Percentiles rank a stretch among this genome's conserved stretches.
phyloP scores from a whole-genome alignment of 2,113 vertebrate genomes.

The Barbus barbus region DNA sequence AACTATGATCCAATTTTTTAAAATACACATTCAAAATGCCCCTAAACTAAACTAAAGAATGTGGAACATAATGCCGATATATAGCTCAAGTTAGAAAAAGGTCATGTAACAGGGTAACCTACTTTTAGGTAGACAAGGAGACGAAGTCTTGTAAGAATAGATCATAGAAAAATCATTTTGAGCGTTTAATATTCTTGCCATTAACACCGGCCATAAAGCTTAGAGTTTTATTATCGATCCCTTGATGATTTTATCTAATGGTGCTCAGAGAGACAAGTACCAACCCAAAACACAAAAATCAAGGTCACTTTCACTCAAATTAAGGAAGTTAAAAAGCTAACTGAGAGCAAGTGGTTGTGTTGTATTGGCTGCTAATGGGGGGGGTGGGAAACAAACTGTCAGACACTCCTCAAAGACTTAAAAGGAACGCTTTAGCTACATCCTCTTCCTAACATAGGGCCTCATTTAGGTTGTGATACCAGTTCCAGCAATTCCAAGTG shows the following conservation, averaged over 20 bases:
- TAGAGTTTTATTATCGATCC: neutral
- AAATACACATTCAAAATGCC: constrained; percentile 36
- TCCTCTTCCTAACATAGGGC: neutral
- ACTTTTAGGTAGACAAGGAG: constrained; percentile 54
- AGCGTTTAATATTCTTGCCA: neutral
- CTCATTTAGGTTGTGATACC: neutral
- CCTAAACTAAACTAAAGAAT: constrained; percentile 38
- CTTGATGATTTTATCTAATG: neutral
- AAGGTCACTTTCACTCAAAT: constrained; percentile 4
- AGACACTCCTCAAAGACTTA: neutral
- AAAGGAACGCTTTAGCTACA: neutral
- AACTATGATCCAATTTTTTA: constrained; percentile 39
- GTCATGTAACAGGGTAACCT: constrained; percentile 57
- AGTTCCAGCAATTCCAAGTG: neutral
- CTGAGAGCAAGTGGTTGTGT: neutral
- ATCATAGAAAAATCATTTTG: neutral
- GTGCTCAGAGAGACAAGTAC: neutral
- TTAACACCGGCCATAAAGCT: neutral
- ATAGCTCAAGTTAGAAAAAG: constrained; percentile 36
- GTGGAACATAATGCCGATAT: constrained; percentile 48
- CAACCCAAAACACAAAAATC: constrained; percentile 6
- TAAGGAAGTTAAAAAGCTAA: neutral
- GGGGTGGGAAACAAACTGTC: neutral
- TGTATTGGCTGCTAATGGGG: neutral
- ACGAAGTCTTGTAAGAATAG: constrained; percentile 28